Base-by-base conservation (phyloP, 92 coral and sea anemone genomes). In the Blastomussa wellsi region DNA sequence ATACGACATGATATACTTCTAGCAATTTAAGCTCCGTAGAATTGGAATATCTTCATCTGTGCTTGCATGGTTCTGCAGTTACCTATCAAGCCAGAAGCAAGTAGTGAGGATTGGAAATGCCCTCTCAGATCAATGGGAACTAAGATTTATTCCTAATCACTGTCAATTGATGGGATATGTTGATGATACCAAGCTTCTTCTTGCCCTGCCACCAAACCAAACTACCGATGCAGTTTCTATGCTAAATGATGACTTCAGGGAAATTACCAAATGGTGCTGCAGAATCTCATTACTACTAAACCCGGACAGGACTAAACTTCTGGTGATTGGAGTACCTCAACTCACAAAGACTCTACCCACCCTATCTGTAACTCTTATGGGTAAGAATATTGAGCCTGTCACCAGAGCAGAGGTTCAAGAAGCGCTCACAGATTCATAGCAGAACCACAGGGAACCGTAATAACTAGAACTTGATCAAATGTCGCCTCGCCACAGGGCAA, bases 221-320 rank as follows among this genome's bases (percentile, higher is more conserved):
- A 35, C 35, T 59, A 28, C 75, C 33, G 22, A 88, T 32, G 89
- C 89, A 32, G 79, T 84, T 71, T 51, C 82, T 62, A 71, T 41
- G 41, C 78, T 84, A 32, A 83, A 88, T 59, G 51, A n/a, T n/a
- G n/a, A n/a, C n/a, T n/a, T n/a, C n/a, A n/a, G n/a, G n/a, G n/a
- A n/a, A n/a, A n/a, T n/a, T n/a, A 80, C 33, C 52, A 77, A 39
- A 52, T 90, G 91, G 91, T 73, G 86, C 79, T 86, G 82, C 36
- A 53, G 42, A 28, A 91, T 88, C 80, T 88, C 91, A 19, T 51
- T 90, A 48, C 65, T 90, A 10, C 77, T 86, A 17, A 90, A 90
- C 78, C 87, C 88, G 28, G 90, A 81, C 74, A 86, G 88, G 79
- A 86, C 93, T 39, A 90, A 90, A 52, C 65, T 90, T 67, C n/a